Base-by-base conservation (phyloP, 2,888 invertebrate species). In the Drosophila pseudotalamancana region DNA sequence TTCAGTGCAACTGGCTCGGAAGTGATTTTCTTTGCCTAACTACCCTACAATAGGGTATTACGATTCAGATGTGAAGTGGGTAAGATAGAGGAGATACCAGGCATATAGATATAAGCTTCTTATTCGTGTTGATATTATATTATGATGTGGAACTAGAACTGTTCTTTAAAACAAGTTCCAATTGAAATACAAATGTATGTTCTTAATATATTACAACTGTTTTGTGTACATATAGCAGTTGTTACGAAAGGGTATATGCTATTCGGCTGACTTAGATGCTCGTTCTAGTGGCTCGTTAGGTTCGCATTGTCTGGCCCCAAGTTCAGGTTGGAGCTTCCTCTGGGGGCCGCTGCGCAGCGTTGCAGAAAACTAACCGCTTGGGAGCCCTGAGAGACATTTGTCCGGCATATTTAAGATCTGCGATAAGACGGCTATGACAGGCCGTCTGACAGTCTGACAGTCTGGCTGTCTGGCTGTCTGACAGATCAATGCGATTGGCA, bases 1-100 rank as follows among this genome's bases (percentile, higher is more conserved):
- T 86, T 79, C 87, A 83, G 84, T 83, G 81, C 65, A 69, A 70
- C 29, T 63, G 45, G 45, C 56, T 65, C 85, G 77, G 65, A 77
- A 84, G 65, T 63, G 31, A 61, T 45, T 46, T 27, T 34, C 46
- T 49, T 14, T 25, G 14, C 14, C 48, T 9, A 25, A 6, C 8
- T 46, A 32, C 56, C 1, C 59, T 31, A 8, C 0, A 23, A 6
- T 0, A 21, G n/a, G 11, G 0, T 16, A 27, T 14, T 2, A 6
- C 3, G 2, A 8, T 4, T 34, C 11, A 14, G n/a, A n/a, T n/a
- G n/a, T n/a, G n/a, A n/a, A n/a, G n/a, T n/a, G n/a, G n/a, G n/a
- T n/a, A n/a, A n/a, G n/a, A n/a, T n/a, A n/a, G n/a, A n/a, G n/a
- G n/a, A n/a, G n/a, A n/a, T n/a, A n/a, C n/a, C n/a, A n/a, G n/a